A percentile compares a stretch with the other conserved stretches of the same genome.
Evolutionary conservation across 2,797 vertebrate species (phyloP).

Genomic region (Chiloscyllium punctatum): DNA sequence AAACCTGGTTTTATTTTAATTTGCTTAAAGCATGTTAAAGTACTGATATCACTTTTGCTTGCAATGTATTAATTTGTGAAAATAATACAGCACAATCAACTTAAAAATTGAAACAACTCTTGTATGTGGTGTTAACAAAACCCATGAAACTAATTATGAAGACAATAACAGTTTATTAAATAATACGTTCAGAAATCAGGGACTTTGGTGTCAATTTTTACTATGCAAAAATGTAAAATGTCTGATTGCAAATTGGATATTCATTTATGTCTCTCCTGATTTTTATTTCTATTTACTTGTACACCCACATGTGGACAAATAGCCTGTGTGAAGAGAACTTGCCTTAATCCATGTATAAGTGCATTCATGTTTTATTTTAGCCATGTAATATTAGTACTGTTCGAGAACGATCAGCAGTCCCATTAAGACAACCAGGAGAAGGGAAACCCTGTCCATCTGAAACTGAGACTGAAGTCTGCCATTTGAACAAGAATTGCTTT

Average conservation of each 20-base stretch:
- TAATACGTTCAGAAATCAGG: not conserved
- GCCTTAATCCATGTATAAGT: not conserved
- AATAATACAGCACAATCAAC: not conserved
- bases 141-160: not conserved
- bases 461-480: constrained; percentile 71
- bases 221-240: not conserved
- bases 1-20: not conserved
- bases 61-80: not conserved
- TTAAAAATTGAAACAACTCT: not conserved
- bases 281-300: constrained; percentile 1
- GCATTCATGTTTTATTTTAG: constrained; percentile 49
- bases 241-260: not conserved
- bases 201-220: not conserved
- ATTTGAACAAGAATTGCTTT: constrained; percentile 89
- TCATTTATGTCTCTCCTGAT: not conserved
- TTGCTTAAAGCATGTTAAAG: not conserved
- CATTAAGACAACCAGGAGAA: constrained; percentile 69
- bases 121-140: not conserved
- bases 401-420: constrained; percentile 68
- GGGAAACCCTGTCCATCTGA: constrained; percentile 74
- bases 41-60: not conserved
- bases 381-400: constrained; percentile 73
- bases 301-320: too few relatives aligned
- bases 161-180: not conserved
- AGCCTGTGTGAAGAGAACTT: not conserved